Conservation (phyloP, 2,797 vertebrate species). For the Leptoclinus maculatus region DNA sequence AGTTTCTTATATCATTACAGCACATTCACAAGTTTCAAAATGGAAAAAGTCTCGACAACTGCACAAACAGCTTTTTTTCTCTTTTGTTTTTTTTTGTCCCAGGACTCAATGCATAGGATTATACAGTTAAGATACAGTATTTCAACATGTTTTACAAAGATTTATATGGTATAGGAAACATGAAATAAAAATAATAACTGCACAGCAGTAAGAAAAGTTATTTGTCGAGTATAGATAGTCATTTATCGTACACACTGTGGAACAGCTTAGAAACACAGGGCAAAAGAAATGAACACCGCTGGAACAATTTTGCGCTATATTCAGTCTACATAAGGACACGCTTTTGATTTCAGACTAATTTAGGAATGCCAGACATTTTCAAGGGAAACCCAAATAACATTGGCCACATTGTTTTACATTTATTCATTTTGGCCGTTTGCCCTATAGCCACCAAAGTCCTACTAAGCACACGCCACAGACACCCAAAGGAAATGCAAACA, state of each 20-base stretch:
- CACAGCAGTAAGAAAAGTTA: conserved; percentile 89
- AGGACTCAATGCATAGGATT: conserved; percentile 86
- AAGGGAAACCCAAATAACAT: conserved; percentile 75
- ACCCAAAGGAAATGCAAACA: conserved; percentile 80
- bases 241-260: conserved; percentile 85
- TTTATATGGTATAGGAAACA: conserved; percentile 85
- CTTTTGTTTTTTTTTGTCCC: conserved; percentile 67
- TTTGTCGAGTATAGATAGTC: conserved; percentile 87
- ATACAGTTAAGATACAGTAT: conserved; percentile 87
- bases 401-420: conserved; percentile 75
- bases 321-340: conserved; percentile 78
- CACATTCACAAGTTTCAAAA: conserved; percentile 82
- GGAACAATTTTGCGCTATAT: conserved; percentile 82
- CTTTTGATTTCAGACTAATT: conserved; percentile 77
- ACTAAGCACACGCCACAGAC: conserved; percentile 84
- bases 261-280: conserved; percentile 82
- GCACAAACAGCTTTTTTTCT: conserved; percentile 77
- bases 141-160: conserved; percentile 87
- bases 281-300: conserved; percentile 73
- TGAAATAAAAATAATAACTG: conserved; percentile 88
- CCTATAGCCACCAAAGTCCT: conserved; percentile 76
- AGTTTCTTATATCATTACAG: conserved; percentile 77
- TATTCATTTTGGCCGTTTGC: conserved; percentile 74
- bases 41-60: conserved; percentile 78
- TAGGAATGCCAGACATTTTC: conserved; percentile 75